Percentiles rank a stretch among this genome's conserved stretches.
These are phyloP conservation scores for Brevimyrus niger DNA, from an alignment of 2,113 vertebrate genomes.

Conservation along the genomic window DNA sequence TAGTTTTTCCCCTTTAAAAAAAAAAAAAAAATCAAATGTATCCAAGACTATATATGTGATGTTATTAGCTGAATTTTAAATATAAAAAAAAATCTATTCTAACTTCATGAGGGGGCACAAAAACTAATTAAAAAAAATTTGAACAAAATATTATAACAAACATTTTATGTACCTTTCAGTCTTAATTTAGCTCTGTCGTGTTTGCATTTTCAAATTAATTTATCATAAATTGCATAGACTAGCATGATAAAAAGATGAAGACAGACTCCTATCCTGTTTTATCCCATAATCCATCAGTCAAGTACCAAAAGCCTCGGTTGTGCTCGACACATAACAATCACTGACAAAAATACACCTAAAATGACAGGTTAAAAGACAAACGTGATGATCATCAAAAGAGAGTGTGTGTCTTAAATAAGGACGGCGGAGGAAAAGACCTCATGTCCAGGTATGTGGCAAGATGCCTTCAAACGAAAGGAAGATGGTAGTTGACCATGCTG, in stretches of 20 bases:
- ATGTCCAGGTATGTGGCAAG: conserved; percentile 10
- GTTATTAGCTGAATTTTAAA: conserved; percentile 11
- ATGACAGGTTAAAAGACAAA: not conserved
- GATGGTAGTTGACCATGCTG: not conserved
- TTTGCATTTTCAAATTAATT: conserved; percentile 19
- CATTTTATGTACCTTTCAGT: conserved; percentile 21
- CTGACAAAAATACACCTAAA: not conserved
- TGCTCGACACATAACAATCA: not conserved
- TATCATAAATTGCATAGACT: conserved; percentile 52
- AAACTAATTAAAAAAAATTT: not conserved
- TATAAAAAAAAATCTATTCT: conserved; percentile 2
- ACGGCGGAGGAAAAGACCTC: conserved; percentile 15
- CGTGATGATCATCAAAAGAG: not conserved
- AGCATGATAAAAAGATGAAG: conserved; percentile 31
- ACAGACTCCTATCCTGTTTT: not conserved
- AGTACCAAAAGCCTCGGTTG: not conserved
- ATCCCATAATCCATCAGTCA: not conserved
- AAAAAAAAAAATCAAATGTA: conserved; percentile 8
- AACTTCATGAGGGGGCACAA: conserved; percentile 13
- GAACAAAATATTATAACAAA: conserved; percentile 23
- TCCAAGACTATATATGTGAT: not conserved
- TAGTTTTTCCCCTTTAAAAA: not conserved
- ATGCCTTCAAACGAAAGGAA: not conserved
- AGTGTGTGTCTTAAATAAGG: conserved; percentile 10
- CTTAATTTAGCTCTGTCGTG: conserved; percentile 29